Conservation (phyloP, 2,888 invertebrate genomes). For the Acleris literana region DNA sequence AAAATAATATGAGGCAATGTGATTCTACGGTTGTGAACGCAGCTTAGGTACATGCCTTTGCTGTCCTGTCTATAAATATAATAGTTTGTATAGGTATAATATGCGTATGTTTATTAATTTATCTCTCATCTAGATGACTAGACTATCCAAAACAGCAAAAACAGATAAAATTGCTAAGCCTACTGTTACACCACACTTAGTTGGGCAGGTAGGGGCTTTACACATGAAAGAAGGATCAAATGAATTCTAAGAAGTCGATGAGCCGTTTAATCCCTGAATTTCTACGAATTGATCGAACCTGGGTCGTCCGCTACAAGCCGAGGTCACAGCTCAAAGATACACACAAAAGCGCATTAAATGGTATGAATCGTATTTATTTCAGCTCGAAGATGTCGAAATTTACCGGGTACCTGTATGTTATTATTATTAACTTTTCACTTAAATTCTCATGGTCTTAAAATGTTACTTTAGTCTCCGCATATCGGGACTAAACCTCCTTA, state of each 20-base stretch:
- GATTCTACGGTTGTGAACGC: no score
- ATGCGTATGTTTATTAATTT: neutral
- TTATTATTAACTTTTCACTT: no score
- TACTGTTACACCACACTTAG: neutral
- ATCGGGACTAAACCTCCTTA: no score
- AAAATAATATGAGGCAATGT: neutral
- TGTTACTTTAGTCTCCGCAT: no score
- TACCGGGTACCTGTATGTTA: no score
- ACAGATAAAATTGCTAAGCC: neutral
- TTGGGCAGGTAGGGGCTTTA: neutral
- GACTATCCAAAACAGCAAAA: neutral
- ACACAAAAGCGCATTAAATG: no score
- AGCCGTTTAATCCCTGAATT: conserved; percentile 6
- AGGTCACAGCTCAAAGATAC: conserved; percentile 1
- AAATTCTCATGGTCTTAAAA: no score
- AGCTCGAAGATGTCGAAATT: no score
- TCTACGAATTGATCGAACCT: conserved; percentile 25
- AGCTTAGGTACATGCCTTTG: neutral
- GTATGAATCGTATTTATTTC: no score
- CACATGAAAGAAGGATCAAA: conserved; percentile 1
- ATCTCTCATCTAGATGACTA: neutral
- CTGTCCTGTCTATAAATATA: neutral
- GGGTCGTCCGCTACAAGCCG: conserved; percentile 14
- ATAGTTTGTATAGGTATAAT: neutral
- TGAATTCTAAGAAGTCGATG: conserved; percentile 9